Percentiles rank a stretch among this genome's conserved stretches.
These are phyloP conservation scores for Choreutis nemorana DNA, from an alignment of 2,888 invertebrate species.

Conservation along the genomic window DNA sequence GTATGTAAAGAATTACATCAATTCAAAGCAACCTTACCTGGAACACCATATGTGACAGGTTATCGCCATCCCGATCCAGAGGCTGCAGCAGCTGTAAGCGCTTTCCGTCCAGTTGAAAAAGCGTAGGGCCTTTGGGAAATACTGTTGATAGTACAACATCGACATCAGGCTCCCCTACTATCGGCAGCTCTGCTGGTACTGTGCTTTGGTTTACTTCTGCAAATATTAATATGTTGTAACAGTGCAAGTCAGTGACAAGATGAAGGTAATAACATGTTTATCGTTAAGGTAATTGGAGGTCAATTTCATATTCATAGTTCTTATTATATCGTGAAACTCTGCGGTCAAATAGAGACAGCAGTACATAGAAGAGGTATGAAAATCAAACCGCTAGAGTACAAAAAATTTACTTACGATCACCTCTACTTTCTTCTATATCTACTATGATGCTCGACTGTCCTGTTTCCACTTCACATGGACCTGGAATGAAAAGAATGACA, in stretches of 20 bases:
- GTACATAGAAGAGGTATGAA: no score
- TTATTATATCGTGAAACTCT: no score
- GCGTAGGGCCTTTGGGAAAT: conserved; percentile 80
- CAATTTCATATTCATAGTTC: no score
- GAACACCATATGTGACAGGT: conserved; percentile 87
- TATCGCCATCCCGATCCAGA: conserved; percentile 85
- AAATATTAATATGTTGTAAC: no score
- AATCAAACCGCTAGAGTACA: neutral
- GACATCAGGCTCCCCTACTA: conserved; percentile 82
- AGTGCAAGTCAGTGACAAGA: no score
- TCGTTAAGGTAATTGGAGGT: no score
- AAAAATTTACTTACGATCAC: conserved; percentile 76
- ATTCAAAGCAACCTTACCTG: conserved; percentile 74
- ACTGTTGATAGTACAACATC: conserved; percentile 80
- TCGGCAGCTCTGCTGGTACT: conserved; percentile 80
- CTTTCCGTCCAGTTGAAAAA: conserved; percentile 85
- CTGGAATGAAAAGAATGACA: conserved; percentile 31
- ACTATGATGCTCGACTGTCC: conserved; percentile 89
- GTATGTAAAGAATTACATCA: conserved; percentile 5
- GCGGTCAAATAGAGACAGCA: no score
- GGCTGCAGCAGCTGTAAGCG: conserved; percentile 80
- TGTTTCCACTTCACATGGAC: conserved; percentile 84
- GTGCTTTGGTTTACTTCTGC: conserved; percentile 86
- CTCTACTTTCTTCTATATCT: conserved; percentile 89
- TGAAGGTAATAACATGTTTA: no score